Evolutionary conservation across 2,888 invertebrate species (phyloP), one percentile per base, ranked within the genome.

Genomic region (Kryphioiulus occultus): DNA sequence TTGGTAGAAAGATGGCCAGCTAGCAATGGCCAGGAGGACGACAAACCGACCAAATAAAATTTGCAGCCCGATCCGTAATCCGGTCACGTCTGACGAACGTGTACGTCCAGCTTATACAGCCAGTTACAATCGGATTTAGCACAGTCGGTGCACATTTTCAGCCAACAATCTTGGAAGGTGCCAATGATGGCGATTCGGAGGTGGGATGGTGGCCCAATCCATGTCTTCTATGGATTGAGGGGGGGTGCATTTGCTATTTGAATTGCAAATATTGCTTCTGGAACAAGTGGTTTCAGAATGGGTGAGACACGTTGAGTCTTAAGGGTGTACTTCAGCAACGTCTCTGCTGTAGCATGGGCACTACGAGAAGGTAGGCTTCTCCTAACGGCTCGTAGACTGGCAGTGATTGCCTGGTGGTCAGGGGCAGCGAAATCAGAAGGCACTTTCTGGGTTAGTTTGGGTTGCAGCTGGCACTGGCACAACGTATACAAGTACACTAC

Each of bases 11-110:
- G 44, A 83, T 30, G 32, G 87, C 35, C 86, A 44, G 44, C 39
- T 22, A 44, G 44, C 68, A 87, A 44, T 44, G 44, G 68, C 86
- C 44, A 84, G 83, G 84, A 87, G 42, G 47, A 87, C 68, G 26
- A 82, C 83, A 83, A 87, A 53, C 86, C 53, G 47, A 53, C 86
- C 47, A 87, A 87, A 87, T 87, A 87, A 87, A 87, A 87, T 87
- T 87, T 87, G 87, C 82, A 87, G 87, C 22, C 39, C 82, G 44
- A 44, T 87, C 35, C 39, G 84, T 42, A 87, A 84, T 39, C 87
- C 44, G 84, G 47, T 87, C 87, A 87, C 87, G 87, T 87, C 42
- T 32, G 53, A 44, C 30, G 86, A 47, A 86, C 86, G 86, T 86
- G 86, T 86, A 86, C 44, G 53, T 53, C 86, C 47, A 86, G 86